Percentiles rank a stretch among this genome's conserved stretches.
Conservation (phyloP, 1,140 invertebrate genomes). For the Laodelphax striatellus region DNA sequence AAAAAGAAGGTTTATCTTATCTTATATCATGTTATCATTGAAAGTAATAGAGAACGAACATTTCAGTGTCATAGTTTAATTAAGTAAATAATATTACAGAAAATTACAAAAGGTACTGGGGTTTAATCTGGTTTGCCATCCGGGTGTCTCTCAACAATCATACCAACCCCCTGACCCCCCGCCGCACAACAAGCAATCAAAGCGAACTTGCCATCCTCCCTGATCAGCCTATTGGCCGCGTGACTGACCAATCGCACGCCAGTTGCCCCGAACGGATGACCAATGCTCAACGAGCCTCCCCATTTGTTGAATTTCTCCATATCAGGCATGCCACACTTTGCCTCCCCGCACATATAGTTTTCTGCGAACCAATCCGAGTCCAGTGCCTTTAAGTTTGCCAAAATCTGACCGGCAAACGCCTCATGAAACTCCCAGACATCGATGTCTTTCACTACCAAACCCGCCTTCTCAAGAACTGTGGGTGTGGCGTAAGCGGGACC, state of each 20-base stretch:
- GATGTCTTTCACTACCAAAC: conserved; percentile 79
- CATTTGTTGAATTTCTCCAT: conserved; percentile 90
- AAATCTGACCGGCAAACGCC: conserved; percentile 96
- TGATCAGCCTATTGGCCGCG: conserved; percentile 79
- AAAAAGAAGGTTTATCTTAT: no score
- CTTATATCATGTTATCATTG: no score
- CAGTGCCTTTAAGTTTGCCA: conserved; percentile 93
- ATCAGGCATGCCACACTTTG: conserved; percentile 76
- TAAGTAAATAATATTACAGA: no score
- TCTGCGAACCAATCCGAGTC: conserved; percentile 94
- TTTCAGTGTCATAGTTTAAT: no score
- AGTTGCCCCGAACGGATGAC: conserved; percentile 98
- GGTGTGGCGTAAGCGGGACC: conserved; percentile 85
- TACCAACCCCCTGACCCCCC: conserved; percentile 88
- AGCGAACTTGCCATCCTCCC: conserved; percentile 86
- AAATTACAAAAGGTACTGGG: no score
- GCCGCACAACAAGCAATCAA: conserved; percentile 94
- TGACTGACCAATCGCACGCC: conserved; percentile 62
- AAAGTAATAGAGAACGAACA: no score
- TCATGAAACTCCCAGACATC: conserved; percentile 98
- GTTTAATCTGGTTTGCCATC: conserved; percentile 38
- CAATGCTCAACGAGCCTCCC: conserved; percentile 95
- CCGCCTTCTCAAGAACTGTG: conserved; percentile 74
- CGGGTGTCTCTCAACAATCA: conserved; percentile 89
- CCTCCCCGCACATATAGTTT: conserved; percentile 67